Evolutionary conservation across 1,140 invertebrate genomes (phyloP).

Genomic region (Drosophila sulfurigaster): DNA sequence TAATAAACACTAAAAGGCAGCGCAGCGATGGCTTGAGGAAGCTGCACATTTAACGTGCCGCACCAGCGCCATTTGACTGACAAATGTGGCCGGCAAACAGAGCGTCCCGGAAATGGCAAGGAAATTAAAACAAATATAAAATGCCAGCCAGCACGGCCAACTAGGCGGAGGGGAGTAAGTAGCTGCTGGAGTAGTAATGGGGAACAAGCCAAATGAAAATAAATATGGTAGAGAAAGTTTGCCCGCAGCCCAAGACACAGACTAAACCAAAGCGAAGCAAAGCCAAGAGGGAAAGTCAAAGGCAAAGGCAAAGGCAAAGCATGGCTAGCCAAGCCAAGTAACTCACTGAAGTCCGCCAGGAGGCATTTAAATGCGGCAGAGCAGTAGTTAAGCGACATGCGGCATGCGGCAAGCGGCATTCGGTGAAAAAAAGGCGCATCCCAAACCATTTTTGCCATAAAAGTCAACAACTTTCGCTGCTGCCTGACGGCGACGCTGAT

Average conservation of each 20-base stretch:
- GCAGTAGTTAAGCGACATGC: constrained; percentile 36
- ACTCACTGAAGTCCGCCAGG: constrained; percentile 24
- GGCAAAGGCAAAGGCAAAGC: constrained; percentile 5
- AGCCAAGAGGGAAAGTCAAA: neutral
- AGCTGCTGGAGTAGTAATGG: constrained; percentile 17
- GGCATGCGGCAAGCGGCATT: constrained; percentile 8
- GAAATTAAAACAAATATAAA: constrained; percentile 83
- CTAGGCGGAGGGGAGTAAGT: constrained; percentile 28
- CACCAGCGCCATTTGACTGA: constrained; percentile 65
- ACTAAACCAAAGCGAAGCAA: neutral
- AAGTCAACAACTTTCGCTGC: constrained; percentile 78
- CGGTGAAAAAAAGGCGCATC: constrained; percentile 5
- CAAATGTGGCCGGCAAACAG: constrained; percentile 65
- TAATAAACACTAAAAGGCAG: constrained; percentile 75
- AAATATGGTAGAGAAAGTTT: constrained; percentile 61
- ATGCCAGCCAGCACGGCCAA: constrained; percentile 49
- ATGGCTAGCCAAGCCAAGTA: constrained; percentile 11
- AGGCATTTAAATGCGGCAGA: constrained; percentile 51
- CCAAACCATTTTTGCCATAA: constrained; percentile 75
- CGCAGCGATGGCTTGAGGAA: constrained; percentile 44
- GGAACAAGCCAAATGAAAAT: constrained; percentile 60
- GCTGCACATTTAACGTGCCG: constrained; percentile 56
- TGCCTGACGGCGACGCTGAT: constrained; percentile 59
- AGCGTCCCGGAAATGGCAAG: constrained; percentile 71
- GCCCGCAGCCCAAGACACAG: constrained; percentile 8